Evolutionary conservation across 2,113 vertebrate genomes (phyloP).

Genomic region (Pygathrix nemaeus): DNA sequence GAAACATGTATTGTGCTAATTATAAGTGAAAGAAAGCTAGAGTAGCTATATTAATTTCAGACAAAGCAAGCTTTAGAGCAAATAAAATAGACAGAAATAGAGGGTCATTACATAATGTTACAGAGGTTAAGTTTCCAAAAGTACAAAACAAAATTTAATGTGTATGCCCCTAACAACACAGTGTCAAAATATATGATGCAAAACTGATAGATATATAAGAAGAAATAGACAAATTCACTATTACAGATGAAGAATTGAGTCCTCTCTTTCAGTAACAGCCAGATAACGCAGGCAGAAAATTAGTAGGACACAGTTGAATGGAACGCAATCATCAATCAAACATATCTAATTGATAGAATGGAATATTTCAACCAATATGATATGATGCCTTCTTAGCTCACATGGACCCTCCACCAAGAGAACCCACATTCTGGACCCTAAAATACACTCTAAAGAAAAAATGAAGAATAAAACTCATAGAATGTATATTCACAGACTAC

Average conservation of each 20-base stretch:
- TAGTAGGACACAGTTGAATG: not conserved
- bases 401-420: not conserved
- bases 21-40: not conserved
- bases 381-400: not conserved
- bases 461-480: not conserved
- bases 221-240: not conserved
- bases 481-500: not conserved
- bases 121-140: not conserved
- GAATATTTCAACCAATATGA: not conserved
- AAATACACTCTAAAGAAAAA: not conserved
- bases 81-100: not conserved
- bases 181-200: not conserved
- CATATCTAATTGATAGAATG: not conserved
- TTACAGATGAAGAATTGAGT: not conserved
- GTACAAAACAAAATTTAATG: not conserved
- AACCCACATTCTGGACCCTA: not conserved
- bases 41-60: not conserved
- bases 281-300: not conserved
- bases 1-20: not conserved
- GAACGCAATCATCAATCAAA: not conserved
- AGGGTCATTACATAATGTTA: not conserved
- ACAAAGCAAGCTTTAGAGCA: not conserved
- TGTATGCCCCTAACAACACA: not conserved
- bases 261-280: not conserved
- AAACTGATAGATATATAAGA: not conserved